Base-by-base conservation (phyloP, 1,140 invertebrate genomes). In the Thaumetopoea pityocampa region DNA sequence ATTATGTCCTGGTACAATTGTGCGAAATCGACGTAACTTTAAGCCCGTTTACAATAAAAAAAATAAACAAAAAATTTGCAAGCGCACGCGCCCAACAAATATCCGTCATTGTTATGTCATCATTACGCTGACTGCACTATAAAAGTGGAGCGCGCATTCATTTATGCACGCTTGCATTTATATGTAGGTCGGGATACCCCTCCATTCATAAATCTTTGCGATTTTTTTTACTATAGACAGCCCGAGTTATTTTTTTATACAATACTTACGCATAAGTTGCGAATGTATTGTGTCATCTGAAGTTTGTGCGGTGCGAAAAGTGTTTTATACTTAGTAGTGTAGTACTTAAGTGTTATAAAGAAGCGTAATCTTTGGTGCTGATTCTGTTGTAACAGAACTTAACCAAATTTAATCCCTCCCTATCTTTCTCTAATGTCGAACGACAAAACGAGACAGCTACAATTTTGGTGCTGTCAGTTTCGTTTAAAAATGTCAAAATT, bases 11-110 rank as follows among this genome's bases (percentile, higher is more conserved):
- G 56, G 67, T 83, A 83, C 57, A 72, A 71, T 78, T 80, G 79
- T 83, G 79, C 79, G 79, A 83, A 83, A 69, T 72, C 72, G 67
- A 76, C 72, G 72, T 77, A 80, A 71, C 61, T 64, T 63, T 55
- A 53, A 48, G 46, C 49, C 51, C 54, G 56, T 54, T 51, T 37
- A 63, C 50, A 66, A 60, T 30, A 58, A 58, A 35, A 33, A 41
- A 24, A 18, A 28, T 37, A 59, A 69, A n/a, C n/a, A n/a, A n/a
- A n/a, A n/a, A 72, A 73, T 72, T 69, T 53, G 43, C 41, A 40
- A 14, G 54, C 36, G 61, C 74, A 69, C 70, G 63, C 55, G 68
- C 62, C 59, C 24, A 51, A 49, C 57, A n/a, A n/a, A n/a, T n/a
- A 62, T 54, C 52, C 43, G 46, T 68, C 65, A 72, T 78, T 80